A percentile compares a stretch with the other conserved stretches of the same genome.
Conservation (phyloP, 2,113 vertebrate species). For the Salvelinus alpinus region DNA sequence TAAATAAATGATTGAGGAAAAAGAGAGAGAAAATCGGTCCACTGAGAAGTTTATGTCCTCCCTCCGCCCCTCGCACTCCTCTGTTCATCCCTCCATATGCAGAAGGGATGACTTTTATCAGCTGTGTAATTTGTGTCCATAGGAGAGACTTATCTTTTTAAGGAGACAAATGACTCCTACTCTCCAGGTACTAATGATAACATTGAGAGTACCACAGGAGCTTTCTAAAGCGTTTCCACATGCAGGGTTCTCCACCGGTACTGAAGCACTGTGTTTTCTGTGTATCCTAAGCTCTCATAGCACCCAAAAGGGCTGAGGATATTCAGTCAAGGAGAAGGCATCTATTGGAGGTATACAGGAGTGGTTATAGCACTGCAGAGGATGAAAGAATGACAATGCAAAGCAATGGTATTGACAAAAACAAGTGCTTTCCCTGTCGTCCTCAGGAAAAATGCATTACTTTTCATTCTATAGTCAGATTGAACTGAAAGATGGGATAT, state of each 20-base stretch:
- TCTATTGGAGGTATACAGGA: conserved; percentile 3
- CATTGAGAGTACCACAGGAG: neutral
- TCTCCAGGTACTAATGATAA: conserved; percentile 15
- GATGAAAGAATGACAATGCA: neutral
- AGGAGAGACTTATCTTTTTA: conserved; percentile 26
- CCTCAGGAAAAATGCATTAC: neutral
- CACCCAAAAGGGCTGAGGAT: conserved; percentile 3
- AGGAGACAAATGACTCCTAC: conserved; percentile 27
- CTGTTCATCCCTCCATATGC: conserved; percentile 4
- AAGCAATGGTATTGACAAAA: neutral
- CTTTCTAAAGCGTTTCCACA: neutral
- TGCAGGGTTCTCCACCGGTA: neutral
- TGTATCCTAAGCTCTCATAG: neutral
- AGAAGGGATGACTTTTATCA: conserved; percentile 25
- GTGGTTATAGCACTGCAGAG: neutral
- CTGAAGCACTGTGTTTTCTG: neutral
- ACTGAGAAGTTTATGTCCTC: conserved; percentile 48
- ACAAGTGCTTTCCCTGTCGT: neutral
- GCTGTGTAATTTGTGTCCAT: conserved; percentile 33
- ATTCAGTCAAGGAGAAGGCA: conserved; percentile 5
- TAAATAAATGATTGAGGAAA: neutral
- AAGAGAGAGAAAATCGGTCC: conserved; percentile 29
- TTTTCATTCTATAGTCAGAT: neutral
- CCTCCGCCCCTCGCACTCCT: conserved; percentile 25
- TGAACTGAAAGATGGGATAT: neutral